These are phyloP conservation scores for Odocoileus hemionus DNA, from an alignment of 2,113 vertebrate genomes.

Conservation along the genomic window DNA sequence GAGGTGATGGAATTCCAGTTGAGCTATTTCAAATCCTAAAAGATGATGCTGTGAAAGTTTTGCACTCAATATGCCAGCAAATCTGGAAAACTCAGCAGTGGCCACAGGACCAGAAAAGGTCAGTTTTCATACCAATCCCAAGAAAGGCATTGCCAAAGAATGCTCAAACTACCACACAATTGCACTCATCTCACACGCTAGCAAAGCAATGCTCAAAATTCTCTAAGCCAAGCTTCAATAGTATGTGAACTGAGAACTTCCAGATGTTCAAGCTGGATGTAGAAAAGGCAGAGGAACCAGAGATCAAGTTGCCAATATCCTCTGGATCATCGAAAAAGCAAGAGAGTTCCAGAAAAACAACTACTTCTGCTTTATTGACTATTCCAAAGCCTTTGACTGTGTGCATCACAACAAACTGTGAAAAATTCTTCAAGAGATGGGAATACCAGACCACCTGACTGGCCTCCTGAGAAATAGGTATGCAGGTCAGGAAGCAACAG, in stretches of 20 bases:
- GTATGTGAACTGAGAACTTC: not conserved
- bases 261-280: not conserved
- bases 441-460: not conserved
- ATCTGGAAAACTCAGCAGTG: not conserved
- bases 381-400: not conserved
- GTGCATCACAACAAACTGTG: not conserved
- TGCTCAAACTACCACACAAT: not conserved
- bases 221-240: not conserved
- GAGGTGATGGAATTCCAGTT: not conserved
- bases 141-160: not conserved
- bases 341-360: not conserved
- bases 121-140: not conserved
- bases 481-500: not conserved
- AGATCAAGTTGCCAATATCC: not conserved
- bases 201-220: not conserved
- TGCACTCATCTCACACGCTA: not conserved
- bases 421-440: not conserved
- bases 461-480: not conserved
- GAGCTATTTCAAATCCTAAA: not conserved
- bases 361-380: not conserved
- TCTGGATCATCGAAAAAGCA: not conserved
- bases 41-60: not conserved
- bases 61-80: not conserved
- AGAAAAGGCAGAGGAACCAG: not conserved
- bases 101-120: rapidly evolving